Base-by-base conservation (phyloP, 2,113 vertebrate species). In the Percina caprodes region DNA sequence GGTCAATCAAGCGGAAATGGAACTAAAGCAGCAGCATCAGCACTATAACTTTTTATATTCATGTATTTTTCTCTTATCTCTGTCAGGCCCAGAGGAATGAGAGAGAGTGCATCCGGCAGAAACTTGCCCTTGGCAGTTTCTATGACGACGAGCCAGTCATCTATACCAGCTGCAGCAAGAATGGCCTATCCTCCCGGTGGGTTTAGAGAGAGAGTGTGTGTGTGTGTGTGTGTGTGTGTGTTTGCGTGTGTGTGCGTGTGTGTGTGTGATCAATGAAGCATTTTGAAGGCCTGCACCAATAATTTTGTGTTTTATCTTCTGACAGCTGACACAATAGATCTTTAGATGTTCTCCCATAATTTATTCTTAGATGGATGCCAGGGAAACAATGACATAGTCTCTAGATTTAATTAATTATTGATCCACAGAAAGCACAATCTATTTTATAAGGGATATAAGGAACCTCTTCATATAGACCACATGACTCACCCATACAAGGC, bases 71-170 rank as follows among this genome's bases (percentile, higher is more conserved):
- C 46, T 79, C 11, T 16, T 85, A 91, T 79, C 8, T 86, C 79
- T 88, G 74, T 21, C 93, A 99, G 98, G 98, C 98, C 88, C 98
- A 99, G 94, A 97, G 98, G 93, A 99, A 99, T 91, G 98, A 99
- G 90, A 96, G 98, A 33, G 98, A 99, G 94, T 99, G 96, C 87
- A 99, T 99, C 95, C 94, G 98, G 92, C 98, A 99, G 96, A 99
- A 99, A 95, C 94, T 99, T 95, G 98, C 98, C 21, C 95, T 99
- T 69, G 98, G 98, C 89, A 98, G 98, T 96, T 99, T 99, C 96
- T 99, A 99, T 89, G 98, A 99, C 79, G 98, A 99, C 94, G 98
- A 98, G 90, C 98, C 97, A 0, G 97, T 97, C 89, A 97, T 99
- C 87, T 99, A 98, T 82, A 96, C 97, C 77, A 96, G 97, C 96